Percentiles rank a stretch among this genome's conserved stretches.
Conservation (phyloP, 2,888 invertebrate species). For the Agapetus fuscipes region DNA sequence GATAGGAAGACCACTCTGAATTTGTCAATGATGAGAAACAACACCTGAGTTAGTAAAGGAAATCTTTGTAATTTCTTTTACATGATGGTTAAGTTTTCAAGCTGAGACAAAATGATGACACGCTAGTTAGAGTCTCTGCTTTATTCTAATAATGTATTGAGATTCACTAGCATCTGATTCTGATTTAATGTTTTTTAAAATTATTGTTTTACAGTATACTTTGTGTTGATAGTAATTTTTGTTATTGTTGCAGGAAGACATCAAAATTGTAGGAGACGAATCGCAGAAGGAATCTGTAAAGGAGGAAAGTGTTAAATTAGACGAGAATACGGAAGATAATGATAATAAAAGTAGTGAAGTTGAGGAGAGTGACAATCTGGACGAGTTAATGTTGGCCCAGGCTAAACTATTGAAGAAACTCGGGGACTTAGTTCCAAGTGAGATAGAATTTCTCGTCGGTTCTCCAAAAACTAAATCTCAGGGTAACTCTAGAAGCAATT, state of each 20-base stretch:
- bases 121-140: constrained; percentile 16
- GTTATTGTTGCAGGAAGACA: neutral
- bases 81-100: constrained; percentile 46
- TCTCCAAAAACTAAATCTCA: constrained; percentile 10
- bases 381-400: constrained; percentile 31
- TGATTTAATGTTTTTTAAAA: neutral
- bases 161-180: constrained; percentile 18
- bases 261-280: no score
- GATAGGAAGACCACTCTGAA: no score
- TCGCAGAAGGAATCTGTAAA: neutral
- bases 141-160: constrained; percentile 6
- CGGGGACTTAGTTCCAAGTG: constrained; percentile 43
- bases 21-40: constrained; percentile 18
- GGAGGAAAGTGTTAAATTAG: neutral
- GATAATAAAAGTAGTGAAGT: constrained; percentile 1
- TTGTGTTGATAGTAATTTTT: neutral
- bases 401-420: constrained; percentile 43
- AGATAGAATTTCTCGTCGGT: constrained; percentile 37
- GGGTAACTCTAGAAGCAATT: neutral
- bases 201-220: neutral
- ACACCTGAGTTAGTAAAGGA: constrained; percentile 2
- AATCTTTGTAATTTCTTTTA: no score
- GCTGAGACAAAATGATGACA: constrained; percentile 30
- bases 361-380: constrained; percentile 24
- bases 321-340: neutral